Percentiles rank a stretch among this genome's conserved stretches.
phyloP scores from a whole-genome alignment of 2,797 vertebrate species.

The Gallirallus australis region DNA sequence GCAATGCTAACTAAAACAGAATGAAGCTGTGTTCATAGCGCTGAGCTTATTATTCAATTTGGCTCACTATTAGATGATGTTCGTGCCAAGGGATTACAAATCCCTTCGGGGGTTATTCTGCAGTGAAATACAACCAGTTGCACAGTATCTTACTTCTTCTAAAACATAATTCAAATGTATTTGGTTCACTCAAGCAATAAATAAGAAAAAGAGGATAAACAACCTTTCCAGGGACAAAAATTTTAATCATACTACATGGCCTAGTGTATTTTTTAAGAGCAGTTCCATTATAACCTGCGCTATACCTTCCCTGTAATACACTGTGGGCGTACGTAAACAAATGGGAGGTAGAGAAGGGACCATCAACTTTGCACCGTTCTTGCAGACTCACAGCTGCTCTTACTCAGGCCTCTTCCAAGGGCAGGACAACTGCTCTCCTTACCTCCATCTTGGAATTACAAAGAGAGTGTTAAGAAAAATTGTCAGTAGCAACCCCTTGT shows the following conservation, averaged over 20 bases:
- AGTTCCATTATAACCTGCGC: neutral
- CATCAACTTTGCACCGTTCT: neutral
- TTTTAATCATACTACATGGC: accelerated
- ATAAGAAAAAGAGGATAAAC: constrained; percentile 16
- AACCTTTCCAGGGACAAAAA: neutral
- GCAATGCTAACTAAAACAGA: neutral
- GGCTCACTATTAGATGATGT: constrained; percentile 1
- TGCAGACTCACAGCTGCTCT: neutral
- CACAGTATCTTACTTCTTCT: neutral
- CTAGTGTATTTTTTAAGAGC: neutral
- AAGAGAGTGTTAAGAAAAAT: neutral
- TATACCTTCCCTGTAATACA: accelerated
- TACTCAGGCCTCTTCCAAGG: neutral
- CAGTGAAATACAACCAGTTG: constrained; percentile 24
- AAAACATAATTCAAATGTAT: neutral
- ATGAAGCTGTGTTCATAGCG: neutral
- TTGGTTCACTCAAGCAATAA: constrained; percentile 35
- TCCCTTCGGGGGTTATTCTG: constrained; percentile 23
- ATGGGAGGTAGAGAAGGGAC: neutral
- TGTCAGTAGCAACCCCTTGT: neutral
- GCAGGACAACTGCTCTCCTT: neutral
- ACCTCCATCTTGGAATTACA: neutral
- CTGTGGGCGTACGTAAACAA: neutral
- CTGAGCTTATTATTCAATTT: constrained; percentile 26
- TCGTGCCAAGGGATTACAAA: constrained; percentile 30